Conservation (phyloP, 1,140 invertebrate species). For the Leptinotarsa defecta region DNA sequence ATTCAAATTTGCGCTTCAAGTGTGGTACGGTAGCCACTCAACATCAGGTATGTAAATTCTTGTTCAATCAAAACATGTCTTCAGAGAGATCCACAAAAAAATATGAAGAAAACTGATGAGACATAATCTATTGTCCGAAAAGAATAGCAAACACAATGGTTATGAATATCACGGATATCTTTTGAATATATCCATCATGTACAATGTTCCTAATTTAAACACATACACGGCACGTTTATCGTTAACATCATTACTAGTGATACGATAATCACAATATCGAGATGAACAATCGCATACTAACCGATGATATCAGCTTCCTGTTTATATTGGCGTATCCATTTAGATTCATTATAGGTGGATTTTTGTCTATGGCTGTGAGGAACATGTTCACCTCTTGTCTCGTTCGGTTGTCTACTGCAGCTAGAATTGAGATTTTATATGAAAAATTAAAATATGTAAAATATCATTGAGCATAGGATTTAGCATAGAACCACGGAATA, state of each 20-base stretch:
- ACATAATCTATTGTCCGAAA: too few relatives aligned
- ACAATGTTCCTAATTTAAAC: neutral
- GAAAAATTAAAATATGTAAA: neutral
- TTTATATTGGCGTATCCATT: conserved; percentile 72
- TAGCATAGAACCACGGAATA: neutral
- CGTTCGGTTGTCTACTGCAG: conserved; percentile 63
- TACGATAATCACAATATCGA: neutral
- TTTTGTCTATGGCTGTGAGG: conserved; percentile 71
- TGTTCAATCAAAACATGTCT: too few relatives aligned
- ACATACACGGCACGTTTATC: neutral
- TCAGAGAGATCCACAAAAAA: too few relatives aligned
- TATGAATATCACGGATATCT: too few relatives aligned
- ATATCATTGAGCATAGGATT: neutral
- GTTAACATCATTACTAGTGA: neutral
- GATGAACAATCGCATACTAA: conserved; percentile 50
- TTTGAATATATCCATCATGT: too few relatives aligned
- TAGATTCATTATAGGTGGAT: conserved; percentile 72
- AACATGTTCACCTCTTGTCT: conserved; percentile 72
- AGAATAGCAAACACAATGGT: too few relatives aligned
- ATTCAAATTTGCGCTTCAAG: too few relatives aligned
- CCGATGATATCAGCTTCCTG: conserved; percentile 67
- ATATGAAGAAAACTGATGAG: too few relatives aligned
- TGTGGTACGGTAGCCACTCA: too few relatives aligned
- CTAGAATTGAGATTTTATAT: conserved; percentile 30
- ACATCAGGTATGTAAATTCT: too few relatives aligned